Conservation (phyloP, 2,888 invertebrate genomes). For the Melinopterus prodromus region DNA sequence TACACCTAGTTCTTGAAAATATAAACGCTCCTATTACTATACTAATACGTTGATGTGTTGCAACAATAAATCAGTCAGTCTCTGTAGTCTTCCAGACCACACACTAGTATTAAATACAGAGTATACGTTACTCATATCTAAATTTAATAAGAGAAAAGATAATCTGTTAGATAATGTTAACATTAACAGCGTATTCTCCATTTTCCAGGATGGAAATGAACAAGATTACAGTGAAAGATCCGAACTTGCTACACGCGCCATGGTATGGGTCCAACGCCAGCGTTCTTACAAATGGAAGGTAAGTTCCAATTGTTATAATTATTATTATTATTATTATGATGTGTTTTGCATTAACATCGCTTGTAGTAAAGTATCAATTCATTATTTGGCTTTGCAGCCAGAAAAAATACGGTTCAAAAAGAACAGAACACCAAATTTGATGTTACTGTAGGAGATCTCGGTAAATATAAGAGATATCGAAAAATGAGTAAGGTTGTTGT, state of each 20-base stretch:
- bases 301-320: slow-evolving; percentile 10
- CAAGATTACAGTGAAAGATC: slow-evolving; percentile 40
- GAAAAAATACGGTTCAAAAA: too few species aligned
- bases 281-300: slow-evolving; percentile 39
- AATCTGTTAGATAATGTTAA: neutral
- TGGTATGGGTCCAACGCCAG: slow-evolving; percentile 54
- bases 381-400: too few species aligned
- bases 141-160: too few species aligned
- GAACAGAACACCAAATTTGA: too few species aligned
- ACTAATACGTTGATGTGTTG: neutral
- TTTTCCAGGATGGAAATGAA: slow-evolving; percentile 51
- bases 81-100: neutral
- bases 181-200: slow-evolving; percentile 26
- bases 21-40: neutral
- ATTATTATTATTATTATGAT: neutral
- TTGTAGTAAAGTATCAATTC: neutral
- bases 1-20: neutral
- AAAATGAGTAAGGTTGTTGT: too few species aligned
- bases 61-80: neutral
- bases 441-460: too few species aligned
- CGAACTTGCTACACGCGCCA: slow-evolving; percentile 40
- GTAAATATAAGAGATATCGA: too few species aligned
- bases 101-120: neutral
- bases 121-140: too few species aligned
- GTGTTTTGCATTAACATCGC: neutral